Conservation (phyloP, 2,797 vertebrate genomes). For the Semaprochilodus insignis region DNA sequence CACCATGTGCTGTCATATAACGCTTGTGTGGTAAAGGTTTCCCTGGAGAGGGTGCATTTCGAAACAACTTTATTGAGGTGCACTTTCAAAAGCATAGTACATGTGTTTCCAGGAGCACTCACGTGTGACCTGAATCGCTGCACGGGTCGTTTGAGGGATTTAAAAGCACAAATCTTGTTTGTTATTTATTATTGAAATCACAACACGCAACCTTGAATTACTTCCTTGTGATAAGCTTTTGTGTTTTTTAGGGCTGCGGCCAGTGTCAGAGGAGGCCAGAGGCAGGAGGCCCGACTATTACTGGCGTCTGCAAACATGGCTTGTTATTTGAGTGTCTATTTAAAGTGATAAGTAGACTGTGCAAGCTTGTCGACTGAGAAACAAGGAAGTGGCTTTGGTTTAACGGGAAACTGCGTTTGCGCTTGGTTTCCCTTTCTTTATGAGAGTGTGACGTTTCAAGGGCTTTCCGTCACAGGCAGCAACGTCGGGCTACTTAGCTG, state of each 20-base stretch:
- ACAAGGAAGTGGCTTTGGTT: slow-evolving; percentile 74
- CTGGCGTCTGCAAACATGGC: slow-evolving; percentile 3
- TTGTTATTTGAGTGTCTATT: slow-evolving; percentile 47
- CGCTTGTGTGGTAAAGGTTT: not conserved
- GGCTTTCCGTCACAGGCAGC: slow-evolving; percentile 65
- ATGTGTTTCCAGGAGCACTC: slow-evolving; percentile 3
- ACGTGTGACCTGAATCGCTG: slow-evolving; percentile 3
- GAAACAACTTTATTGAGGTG: slow-evolving; percentile 5
- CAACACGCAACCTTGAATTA: not conserved
- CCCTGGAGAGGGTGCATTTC: not conserved
- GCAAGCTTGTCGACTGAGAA: slow-evolving; percentile 60
- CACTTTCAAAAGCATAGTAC: not conserved
- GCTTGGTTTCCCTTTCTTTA: slow-evolving; percentile 72
- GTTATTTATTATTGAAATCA: not conserved
- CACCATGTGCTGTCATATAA: not conserved
- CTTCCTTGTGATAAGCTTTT: not conserved
- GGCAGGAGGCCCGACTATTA: slow-evolving; percentile 13
- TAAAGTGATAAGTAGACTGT: slow-evolving; percentile 51
- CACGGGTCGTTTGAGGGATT: not conserved
- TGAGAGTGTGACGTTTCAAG: slow-evolving; percentile 65
- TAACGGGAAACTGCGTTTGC: slow-evolving; percentile 70
- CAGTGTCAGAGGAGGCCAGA: not conserved
- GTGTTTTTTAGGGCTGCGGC: not conserved
- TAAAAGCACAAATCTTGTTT: not conserved
- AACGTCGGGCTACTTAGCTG: slow-evolving; percentile 37